Evolutionary conservation across 2,888 invertebrate species (phyloP).

Genomic region (Luffia ferchaultella): DNA sequence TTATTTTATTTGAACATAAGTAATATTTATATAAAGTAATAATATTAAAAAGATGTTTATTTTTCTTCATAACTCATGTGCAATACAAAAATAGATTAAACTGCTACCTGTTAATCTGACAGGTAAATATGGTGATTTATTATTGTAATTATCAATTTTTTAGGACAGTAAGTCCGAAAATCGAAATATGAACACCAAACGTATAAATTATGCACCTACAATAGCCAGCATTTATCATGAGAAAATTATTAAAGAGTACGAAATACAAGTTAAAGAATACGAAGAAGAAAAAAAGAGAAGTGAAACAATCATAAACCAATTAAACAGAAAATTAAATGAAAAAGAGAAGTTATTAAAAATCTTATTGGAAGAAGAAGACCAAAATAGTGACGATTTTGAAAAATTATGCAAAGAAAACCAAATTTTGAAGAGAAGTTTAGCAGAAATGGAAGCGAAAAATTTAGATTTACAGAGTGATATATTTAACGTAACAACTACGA

Average conservation of each 20-base stretch:
- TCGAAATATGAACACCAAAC: too few species aligned
- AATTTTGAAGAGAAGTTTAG: not conserved
- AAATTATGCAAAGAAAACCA: not conserved
- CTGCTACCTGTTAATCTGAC: too few species aligned
- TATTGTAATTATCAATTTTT: too few species aligned
- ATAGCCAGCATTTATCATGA: not conserved
- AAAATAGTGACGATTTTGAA: not conserved
- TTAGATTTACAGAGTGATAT: not conserved
- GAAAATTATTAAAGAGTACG: not conserved
- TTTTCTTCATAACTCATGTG: too few species aligned
- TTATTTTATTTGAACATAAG: too few species aligned
- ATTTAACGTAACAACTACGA: not conserved
- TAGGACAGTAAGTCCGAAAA: too few species aligned
- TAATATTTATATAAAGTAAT: too few species aligned
- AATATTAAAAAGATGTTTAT: too few species aligned
- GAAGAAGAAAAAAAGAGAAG: not conserved
- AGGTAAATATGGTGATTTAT: too few species aligned
- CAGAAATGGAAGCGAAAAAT: not conserved
- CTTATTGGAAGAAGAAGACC: not conserved
- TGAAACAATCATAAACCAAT: not conserved
- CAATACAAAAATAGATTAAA: too few species aligned
- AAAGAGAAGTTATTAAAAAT: not conserved
- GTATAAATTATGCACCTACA: not conserved
- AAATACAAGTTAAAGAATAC: not conserved
- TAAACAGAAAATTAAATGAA: not conserved